Evolutionary conservation across 2,797 vertebrate species (phyloP).

Genomic region (Enteromius thamalakanensis): DNA sequence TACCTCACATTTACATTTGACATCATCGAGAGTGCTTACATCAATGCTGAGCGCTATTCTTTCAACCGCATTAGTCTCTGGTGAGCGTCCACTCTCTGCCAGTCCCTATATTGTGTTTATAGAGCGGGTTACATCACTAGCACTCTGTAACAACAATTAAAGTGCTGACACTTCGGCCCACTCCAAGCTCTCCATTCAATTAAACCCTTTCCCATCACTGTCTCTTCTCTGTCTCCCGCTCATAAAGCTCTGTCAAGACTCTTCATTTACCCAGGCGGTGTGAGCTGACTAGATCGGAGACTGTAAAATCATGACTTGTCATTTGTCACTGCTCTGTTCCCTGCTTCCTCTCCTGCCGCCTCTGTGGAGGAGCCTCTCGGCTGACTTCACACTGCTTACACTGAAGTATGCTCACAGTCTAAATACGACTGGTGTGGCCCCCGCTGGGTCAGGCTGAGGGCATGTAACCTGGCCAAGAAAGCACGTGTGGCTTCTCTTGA

Average conservation of each 20-base stretch:
- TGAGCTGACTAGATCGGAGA: conserved; percentile 12
- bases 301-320: conserved; percentile 30
- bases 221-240: conserved; percentile 17
- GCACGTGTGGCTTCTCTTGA: conserved; percentile 1
- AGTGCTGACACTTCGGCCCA: conserved; percentile 49
- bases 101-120: conserved; percentile 20
- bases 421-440: neutral
- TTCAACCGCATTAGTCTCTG: conserved; percentile 30
- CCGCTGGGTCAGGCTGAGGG: neutral
- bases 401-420: neutral
- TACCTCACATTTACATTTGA: conserved; percentile 19
- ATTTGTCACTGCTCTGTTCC: conserved; percentile 10
- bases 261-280: neutral
- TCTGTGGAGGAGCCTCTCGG: neutral
- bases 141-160: conserved; percentile 43
- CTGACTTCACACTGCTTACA: neutral
- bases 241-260: conserved; percentile 34
- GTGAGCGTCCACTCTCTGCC: conserved; percentile 24
- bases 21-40: conserved; percentile 14
- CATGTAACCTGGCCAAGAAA: conserved; percentile 29
- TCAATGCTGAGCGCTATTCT: conserved; percentile 14
- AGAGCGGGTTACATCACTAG: conserved; percentile 27
- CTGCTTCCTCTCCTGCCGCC: neutral
- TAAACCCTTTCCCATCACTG: conserved; percentile 36
- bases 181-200: conserved; percentile 45